Evolutionary conservation across 2,888 invertebrate genomes (phyloP).

Genomic region (Stenoptilia bipunctidactyla): DNA sequence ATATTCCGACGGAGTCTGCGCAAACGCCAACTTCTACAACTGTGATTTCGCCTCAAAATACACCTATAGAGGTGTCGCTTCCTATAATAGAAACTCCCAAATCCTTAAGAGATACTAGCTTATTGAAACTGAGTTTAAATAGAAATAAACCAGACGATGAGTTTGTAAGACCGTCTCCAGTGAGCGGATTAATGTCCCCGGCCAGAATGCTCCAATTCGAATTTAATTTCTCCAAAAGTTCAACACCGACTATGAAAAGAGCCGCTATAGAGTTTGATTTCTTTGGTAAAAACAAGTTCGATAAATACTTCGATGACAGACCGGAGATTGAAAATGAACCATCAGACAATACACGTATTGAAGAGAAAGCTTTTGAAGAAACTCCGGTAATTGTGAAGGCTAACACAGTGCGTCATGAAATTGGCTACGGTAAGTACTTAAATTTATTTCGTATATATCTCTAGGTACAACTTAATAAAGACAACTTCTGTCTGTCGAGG

Average conservation of each 20-base stretch:
- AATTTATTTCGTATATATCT: too few species aligned
- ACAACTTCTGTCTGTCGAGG: too few species aligned
- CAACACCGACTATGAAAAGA: slow-evolving; percentile 61
- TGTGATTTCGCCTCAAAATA: slow-evolving; percentile 18
- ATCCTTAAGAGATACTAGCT: slow-evolving; percentile 12
- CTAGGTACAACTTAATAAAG: too few species aligned
- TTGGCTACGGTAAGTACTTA: slow-evolving; percentile 50
- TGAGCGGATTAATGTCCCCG: slow-evolving; percentile 52
- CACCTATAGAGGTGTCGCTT: slow-evolving; percentile 18
- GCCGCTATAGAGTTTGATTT: slow-evolving; percentile 56
- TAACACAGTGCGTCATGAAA: slow-evolving; percentile 54
- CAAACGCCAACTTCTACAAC: slow-evolving; percentile 22
- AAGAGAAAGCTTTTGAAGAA: slow-evolving; percentile 30
- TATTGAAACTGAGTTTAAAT: slow-evolving; percentile 35
- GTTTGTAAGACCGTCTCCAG: slow-evolving; percentile 52
- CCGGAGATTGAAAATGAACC: slow-evolving; percentile 18
- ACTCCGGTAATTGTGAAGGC: slow-evolving; percentile 48
- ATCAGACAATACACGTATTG: slow-evolving; percentile 11
- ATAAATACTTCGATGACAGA: slow-evolving; percentile 39
- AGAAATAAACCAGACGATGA: slow-evolving; percentile 38
- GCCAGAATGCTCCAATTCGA: slow-evolving; percentile 60
- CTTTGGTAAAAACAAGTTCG: slow-evolving; percentile 45
- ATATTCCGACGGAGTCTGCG: slow-evolving; percentile 17
- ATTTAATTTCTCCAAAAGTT: slow-evolving; percentile 33
- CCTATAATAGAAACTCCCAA: slow-evolving; percentile 36